Evolutionary conservation across 2,113 vertebrate species (phyloP).

Genomic region (Boulengeromyrus knoepffleri): DNA sequence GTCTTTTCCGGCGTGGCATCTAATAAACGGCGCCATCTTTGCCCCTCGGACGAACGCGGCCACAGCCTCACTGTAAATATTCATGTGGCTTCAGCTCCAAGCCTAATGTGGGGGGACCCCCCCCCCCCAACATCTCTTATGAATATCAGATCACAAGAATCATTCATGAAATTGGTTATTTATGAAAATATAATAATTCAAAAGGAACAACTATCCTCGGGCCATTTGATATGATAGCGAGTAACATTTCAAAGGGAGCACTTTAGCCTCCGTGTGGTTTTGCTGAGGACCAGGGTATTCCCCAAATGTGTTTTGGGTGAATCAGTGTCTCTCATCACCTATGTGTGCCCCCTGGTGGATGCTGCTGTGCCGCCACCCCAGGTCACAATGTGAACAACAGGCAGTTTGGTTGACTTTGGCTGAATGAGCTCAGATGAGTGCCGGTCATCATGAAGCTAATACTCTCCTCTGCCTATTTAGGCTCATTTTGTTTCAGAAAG

Average conservation of each 20-base stretch:
- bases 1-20: neutral
- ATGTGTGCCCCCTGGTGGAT: neutral
- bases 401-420: too few relatives aligned
- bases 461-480: neutral
- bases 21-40: neutral
- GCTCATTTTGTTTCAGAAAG: neutral
- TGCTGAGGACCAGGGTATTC: neutral
- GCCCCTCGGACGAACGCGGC: neutral
- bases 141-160: neutral
- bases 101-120: neutral
- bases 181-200: neutral
- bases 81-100: neutral
- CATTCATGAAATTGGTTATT: neutral
- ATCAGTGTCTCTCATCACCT: neutral
- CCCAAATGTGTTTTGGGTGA: neutral
- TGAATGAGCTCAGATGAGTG: neutral
- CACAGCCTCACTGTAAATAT: neutral
- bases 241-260: neutral
- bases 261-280: neutral
- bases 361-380: neutral
- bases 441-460: neutral
- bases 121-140: neutral
- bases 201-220: neutral
- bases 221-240: neutral
- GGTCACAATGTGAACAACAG: neutral